These are phyloP conservation scores for Campoplex capitator DNA, from an alignment of 2,888 invertebrate genomes.

Conservation along the genomic window DNA sequence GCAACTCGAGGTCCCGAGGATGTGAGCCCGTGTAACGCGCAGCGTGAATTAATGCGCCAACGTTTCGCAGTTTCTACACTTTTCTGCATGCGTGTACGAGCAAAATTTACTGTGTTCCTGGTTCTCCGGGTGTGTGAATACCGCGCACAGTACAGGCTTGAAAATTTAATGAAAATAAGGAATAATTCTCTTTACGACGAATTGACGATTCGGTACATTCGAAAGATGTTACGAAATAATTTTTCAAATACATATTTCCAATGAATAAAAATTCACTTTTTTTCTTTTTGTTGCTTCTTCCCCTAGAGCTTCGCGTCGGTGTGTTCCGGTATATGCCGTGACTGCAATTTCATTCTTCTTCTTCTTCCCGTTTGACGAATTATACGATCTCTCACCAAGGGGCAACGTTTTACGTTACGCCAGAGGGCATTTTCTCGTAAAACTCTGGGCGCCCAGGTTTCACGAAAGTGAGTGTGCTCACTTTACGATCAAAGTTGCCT, in stretches of 20 bases:
- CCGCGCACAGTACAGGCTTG: not conserved
- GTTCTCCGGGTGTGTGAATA: constrained; percentile 8
- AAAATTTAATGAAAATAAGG: not conserved
- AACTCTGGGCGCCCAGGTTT: constrained; percentile 46
- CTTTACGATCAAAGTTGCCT: constrained; percentile 65
- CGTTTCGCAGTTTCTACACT: constrained; percentile 51
- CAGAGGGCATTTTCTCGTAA: constrained; percentile 62
- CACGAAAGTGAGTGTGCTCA: constrained; percentile 58
- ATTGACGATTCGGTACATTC: not conserved
- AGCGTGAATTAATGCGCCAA: constrained; percentile 56
- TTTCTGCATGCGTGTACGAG: constrained; percentile 38
- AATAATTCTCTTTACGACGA: not conserved
- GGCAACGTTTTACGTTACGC: constrained; percentile 38
- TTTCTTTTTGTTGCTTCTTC: not conserved
- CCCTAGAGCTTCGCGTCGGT: constrained; percentile 1
- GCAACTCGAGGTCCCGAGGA: constrained; percentile 3
- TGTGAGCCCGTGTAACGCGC: constrained; percentile 33
- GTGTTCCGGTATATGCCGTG: constrained; percentile 40
- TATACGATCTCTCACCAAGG: constrained; percentile 50
- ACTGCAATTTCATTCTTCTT: constrained; percentile 46
- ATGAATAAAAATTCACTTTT: not conserved
- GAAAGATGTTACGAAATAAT: not conserved
- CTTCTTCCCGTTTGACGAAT: constrained; percentile 53
- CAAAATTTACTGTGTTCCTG: constrained; percentile 48
- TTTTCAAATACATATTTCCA: not conserved